Conservation (phyloP, 2,797 vertebrate genomes). For the Alcedo quadribrachys region DNA sequence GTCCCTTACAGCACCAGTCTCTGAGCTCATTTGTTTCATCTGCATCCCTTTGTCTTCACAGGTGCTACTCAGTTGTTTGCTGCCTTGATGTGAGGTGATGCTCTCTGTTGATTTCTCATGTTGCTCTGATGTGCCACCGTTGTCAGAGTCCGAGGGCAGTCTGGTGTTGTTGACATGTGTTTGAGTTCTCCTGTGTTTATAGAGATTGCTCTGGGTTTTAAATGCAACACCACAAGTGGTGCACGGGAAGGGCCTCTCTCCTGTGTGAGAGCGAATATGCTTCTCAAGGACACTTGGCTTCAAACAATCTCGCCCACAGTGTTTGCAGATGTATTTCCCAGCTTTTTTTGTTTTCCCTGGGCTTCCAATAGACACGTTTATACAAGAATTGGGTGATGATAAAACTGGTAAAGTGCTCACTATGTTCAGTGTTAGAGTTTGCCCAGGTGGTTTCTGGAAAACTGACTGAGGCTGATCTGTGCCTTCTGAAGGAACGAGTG, state of each 20-base stretch:
- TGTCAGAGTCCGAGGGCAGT: constrained; percentile 84
- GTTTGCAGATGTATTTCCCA: constrained; percentile 90
- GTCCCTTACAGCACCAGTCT: neutral
- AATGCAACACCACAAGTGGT: constrained; percentile 92
- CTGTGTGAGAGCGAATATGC: constrained; percentile 95
- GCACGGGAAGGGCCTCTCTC: constrained; percentile 94
- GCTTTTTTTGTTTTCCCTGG: constrained; percentile 81
- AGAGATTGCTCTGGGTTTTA: constrained; percentile 98
- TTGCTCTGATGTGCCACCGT: constrained; percentile 70
- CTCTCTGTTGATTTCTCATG: constrained; percentile 71
- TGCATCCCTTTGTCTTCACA: neutral
- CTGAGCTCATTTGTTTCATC: neutral
- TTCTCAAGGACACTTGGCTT: constrained; percentile 98
- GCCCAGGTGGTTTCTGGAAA: constrained; percentile 80
- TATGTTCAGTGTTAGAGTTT: constrained; percentile 86
- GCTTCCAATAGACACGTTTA: constrained; percentile 50
- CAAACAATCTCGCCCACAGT: constrained; percentile 93
- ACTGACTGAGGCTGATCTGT: constrained; percentile 22
- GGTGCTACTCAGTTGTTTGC: neutral
- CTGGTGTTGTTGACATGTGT: constrained; percentile 87
- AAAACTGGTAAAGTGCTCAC: constrained; percentile 83
- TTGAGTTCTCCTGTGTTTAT: constrained; percentile 94
- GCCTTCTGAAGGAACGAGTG: constrained; percentile 61
- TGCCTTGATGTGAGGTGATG: neutral
- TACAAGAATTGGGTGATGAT: constrained; percentile 69